Conservation (phyloP, 2,888 invertebrate genomes). For the Drosophila longiperda region DNA sequence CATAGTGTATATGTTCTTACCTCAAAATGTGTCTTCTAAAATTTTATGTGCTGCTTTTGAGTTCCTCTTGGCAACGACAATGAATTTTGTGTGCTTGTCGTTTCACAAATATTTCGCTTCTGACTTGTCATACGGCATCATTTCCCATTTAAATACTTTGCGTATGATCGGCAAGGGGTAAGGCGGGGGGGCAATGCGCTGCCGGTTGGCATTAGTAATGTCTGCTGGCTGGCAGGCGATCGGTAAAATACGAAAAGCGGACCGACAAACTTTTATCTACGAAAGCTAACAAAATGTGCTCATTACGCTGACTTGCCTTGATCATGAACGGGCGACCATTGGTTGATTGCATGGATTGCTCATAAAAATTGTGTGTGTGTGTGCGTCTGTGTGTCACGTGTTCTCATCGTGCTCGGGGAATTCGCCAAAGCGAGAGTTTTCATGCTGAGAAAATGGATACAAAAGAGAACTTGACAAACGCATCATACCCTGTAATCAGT, state of each 20-base stretch:
- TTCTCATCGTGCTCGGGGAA: slow-evolving; percentile 68
- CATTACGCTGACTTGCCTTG: slow-evolving; percentile 20
- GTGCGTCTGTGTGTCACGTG: slow-evolving; percentile 56
- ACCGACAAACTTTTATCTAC: slow-evolving; percentile 39
- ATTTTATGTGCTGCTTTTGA: slow-evolving; percentile 10
- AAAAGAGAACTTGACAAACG: slow-evolving; percentile 10
- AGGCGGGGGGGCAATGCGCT: slow-evolving; percentile 12
- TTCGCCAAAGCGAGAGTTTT: slow-evolving; percentile 49
- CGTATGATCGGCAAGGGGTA: not conserved
- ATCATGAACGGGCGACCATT: slow-evolving; percentile 33
- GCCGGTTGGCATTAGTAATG: slow-evolving; percentile 52
- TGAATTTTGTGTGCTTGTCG: slow-evolving; percentile 48
- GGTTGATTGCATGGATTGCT: slow-evolving; percentile 33
- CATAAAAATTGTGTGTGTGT: slow-evolving; percentile 18
- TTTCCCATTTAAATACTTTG: slow-evolving; percentile 72
- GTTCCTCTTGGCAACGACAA: slow-evolving; percentile 43
- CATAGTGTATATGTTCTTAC: slow-evolving; percentile 25
- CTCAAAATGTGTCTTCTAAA: not conserved
- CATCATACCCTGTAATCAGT: not conserved
- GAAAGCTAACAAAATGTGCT: slow-evolving; percentile 23
- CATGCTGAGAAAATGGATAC: slow-evolving; percentile 31
- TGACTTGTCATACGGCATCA: slow-evolving; percentile 73
- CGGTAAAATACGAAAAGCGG: slow-evolving; percentile 4
- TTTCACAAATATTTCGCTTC: slow-evolving; percentile 68
- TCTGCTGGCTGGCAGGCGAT: slow-evolving; percentile 23